These are phyloP conservation scores for Virgularia gustaviana DNA, from an alignment of 92 coral and sea anemone species.

Conservation along the genomic window DNA sequence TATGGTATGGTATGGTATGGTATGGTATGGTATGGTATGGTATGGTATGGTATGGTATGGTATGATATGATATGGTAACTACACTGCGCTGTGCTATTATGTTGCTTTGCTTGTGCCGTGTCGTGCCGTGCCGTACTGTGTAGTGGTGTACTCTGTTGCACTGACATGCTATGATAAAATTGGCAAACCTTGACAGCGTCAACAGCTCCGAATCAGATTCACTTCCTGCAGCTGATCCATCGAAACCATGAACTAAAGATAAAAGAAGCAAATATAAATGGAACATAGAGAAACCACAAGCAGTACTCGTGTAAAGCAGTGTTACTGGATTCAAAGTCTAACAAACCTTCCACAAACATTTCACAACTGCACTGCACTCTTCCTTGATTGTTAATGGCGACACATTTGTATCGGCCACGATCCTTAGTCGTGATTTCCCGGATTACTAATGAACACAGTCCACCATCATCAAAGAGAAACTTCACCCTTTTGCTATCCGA, in stretches of 20 bases:
- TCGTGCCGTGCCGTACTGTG: too few species aligned
- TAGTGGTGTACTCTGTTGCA: too few species aligned
- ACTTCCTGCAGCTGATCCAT: constrained; percentile 55
- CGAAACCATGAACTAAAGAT: constrained; percentile 84
- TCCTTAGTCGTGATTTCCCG: constrained; percentile 74
- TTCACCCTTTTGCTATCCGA: constrained; percentile 82
- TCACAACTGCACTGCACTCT: constrained; percentile 94
- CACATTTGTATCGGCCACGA: constrained; percentile 95
- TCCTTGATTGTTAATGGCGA: constrained; percentile 93
- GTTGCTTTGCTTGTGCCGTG: too few species aligned
- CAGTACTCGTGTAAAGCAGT: background rate
- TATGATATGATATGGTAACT: too few species aligned
- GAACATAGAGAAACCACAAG: background rate
- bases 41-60: too few species aligned
- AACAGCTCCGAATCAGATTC: constrained; percentile 56
- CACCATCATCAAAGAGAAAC: constrained; percentile 75
- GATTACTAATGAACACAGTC: constrained; percentile 74
- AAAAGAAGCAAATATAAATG: background rate
- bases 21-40: too few species aligned
- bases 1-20: too few species aligned
- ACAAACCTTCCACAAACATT: constrained; percentile 89
- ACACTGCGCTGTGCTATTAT: too few species aligned
- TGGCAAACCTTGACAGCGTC: constrained; percentile 14
- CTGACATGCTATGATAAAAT: too few species aligned
- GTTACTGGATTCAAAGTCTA: background rate